A percentile compares a stretch with the other conserved stretches of the same genome.
phyloP scores from a whole-genome alignment of 2,888 invertebrate genomes.

The Zygaena filipendulae region DNA sequence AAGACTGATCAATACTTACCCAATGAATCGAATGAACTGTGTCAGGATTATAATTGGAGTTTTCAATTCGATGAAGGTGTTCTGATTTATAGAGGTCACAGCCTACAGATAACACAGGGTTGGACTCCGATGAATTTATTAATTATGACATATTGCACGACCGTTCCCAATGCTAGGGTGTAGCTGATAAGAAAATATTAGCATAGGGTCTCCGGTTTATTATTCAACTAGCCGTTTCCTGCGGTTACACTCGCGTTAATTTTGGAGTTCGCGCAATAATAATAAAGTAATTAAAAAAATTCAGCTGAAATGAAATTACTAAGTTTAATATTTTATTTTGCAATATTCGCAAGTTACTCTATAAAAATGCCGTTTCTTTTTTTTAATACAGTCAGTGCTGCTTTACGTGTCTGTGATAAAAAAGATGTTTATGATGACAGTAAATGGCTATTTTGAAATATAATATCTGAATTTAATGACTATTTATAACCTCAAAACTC shows the following conservation, averaged over 20 bases:
- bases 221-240: too few relatives aligned
- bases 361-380: background rate
- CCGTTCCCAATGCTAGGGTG: slow-evolving; percentile 51
- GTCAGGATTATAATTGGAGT: too few relatives aligned
- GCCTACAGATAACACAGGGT: slow-evolving; percentile 47
- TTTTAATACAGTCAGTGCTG: slow-evolving; percentile 3
- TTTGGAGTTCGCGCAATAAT: too few relatives aligned
- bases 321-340: slow-evolving; percentile 4
- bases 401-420: too few relatives aligned
- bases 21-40: too few relatives aligned
- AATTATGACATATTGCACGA: slow-evolving; percentile 65
- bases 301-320: slow-evolving; percentile 9
- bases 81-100: slow-evolving; percentile 43
- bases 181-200: slow-evolving; percentile 41
- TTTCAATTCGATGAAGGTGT: slow-evolving; percentile 31
- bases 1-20: too few relatives aligned
- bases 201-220: slow-evolving; percentile 16
- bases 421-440: too few relatives aligned
- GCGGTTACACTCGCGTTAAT: too few relatives aligned
- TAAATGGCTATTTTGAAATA: too few relatives aligned
- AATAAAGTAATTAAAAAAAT: too few relatives aligned
- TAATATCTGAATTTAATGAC: too few relatives aligned
- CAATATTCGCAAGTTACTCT: slow-evolving; percentile 2
- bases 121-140: slow-evolving; percentile 57
- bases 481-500: too few relatives aligned